Base-by-base conservation (phyloP, 2,888 invertebrate genomes). In the Buathra laborator region DNA sequence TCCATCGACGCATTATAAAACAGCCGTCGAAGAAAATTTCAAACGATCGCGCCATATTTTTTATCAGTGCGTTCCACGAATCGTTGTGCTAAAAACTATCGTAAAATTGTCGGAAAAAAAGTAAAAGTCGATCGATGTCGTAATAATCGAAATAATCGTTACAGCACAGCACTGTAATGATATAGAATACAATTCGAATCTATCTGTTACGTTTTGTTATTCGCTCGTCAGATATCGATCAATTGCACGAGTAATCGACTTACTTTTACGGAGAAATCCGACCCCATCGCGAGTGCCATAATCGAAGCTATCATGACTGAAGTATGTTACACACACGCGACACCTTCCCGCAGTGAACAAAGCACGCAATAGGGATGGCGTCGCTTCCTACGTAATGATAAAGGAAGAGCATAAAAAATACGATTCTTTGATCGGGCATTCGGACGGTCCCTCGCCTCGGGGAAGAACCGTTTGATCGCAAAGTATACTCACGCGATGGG, bases 191-290 rank as follows among this genome's bases (percentile, higher is more conserved):
- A 48, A 4, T 81, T 67, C 9, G 77, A 51, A 5, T 74, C 9
- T n/a, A 14, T 44, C 51, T 68, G 67, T 56, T 85, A 67, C 2
- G 53, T 80, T 44, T 82, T 9, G 9, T 14, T 79, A 24, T 86
- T 67, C 24, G 86, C 75, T 4, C 32, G 10, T 85, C 80, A 87
- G 66, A 86, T 81, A 43, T 85, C 87, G 44, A 83, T 81, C 5
- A 83, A 16, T 43, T 51, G 83, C 87, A 86, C 78, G 37, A 83
- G 75, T 68, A 86, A 67, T 68, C 82, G 70, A 37, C 72, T 77
- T 16, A 87, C 44, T 74, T 70, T 84, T 19, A 86, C 82, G 51
- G 87, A 87, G 14, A 80, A 62, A 66, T 79, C 79, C 16, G 71
- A 44, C 14, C 66, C 79, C n/a, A 44, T 12, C 3, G 24, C 12